Evolutionary conservation across 2,797 vertebrate genomes (phyloP), one percentile per base, ranked within the genome.

Genomic region (Cossypha heuglini): DNA sequence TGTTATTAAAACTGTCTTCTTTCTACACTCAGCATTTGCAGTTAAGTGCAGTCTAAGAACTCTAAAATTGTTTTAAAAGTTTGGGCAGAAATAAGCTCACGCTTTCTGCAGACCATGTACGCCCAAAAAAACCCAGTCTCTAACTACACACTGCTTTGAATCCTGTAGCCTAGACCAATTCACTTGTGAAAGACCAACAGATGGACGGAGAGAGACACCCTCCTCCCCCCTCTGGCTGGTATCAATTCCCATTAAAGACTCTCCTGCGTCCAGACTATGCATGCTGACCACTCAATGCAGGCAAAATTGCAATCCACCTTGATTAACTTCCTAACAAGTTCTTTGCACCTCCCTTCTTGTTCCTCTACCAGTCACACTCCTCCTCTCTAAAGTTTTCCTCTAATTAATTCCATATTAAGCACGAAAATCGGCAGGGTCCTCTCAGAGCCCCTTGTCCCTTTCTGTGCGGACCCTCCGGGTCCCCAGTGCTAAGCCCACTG

Each of bases 251-350:
- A 45, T 82, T 86, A 91, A 91, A 83, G 28, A 15, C 76, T 63
- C 52, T 83, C 48, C 87, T 33, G 28, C 21, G 33, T 84, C 82
- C 90, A 84, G 55, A 68, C 82, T 72, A 58, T 2, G 28, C 62
- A 52, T 21, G 48, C 87, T 93, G 94, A 91, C 76, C 85, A 66
- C 82, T 92, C 87, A 76, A 45, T 29, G 37, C 33, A 64, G 37
- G 81, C 26, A 45, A 76, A 93, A 69, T 29, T 46, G 77, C 40
- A 89, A 74, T 43, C 54, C 51, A 79, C 81, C 91, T 80, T 92
- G 80, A 77, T 40, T 94, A 97, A 97, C 98, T 97, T 98, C 96
- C 97, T 97, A 98, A 97, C 97, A 98, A 94, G 97, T 97, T 97
- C 89, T 97, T 71, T 67, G 37, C 25, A 0, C 75, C 68, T 95